phyloP scores from a whole-genome alignment of 1,140 invertebrate genomes.

The Drosophila setifemur region DNA sequence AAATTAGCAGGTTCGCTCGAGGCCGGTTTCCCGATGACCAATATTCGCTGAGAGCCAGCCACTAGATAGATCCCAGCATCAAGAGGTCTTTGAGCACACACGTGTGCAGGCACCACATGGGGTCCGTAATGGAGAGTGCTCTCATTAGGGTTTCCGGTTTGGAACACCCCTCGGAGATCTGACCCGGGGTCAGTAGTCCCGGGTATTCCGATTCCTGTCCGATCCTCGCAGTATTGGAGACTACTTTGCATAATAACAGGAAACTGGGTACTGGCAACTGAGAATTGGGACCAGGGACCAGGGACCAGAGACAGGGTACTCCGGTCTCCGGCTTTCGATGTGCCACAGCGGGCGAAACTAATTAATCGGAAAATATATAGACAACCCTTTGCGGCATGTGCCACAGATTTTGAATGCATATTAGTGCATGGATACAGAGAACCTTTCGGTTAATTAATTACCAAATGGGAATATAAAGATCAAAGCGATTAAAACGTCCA shows the following conservation, averaged over 20 bases:
- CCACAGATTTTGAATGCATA: constrained; percentile 37
- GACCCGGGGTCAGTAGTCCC: neutral
- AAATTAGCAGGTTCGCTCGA: constrained; percentile 15
- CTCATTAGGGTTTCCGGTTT: neutral
- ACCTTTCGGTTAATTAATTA: constrained; percentile 76
- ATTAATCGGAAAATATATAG: constrained; percentile 52
- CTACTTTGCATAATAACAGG: neutral
- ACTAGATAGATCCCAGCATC: too few species aligned
- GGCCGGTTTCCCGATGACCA: too few species aligned
- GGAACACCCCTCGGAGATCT: neutral
- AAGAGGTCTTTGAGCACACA: too few species aligned
- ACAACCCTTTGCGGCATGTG: constrained; percentile 22
- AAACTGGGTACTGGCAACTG: too few species aligned
- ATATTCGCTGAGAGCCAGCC: too few species aligned
- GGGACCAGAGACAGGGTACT: too few species aligned
- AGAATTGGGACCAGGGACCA: too few species aligned
- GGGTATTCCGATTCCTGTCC: too few species aligned
- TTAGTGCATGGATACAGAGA: constrained; percentile 37
- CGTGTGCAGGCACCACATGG: too few species aligned
- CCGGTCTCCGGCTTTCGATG: neutral
- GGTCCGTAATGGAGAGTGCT: too few species aligned
- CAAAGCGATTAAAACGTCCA: constrained; percentile 62
- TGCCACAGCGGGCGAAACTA: constrained; percentile 16
- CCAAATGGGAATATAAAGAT: constrained; percentile 61
- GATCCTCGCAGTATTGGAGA: neutral